Conservation (phyloP, 1,140 invertebrate species). For the Achroia grisella region DNA sequence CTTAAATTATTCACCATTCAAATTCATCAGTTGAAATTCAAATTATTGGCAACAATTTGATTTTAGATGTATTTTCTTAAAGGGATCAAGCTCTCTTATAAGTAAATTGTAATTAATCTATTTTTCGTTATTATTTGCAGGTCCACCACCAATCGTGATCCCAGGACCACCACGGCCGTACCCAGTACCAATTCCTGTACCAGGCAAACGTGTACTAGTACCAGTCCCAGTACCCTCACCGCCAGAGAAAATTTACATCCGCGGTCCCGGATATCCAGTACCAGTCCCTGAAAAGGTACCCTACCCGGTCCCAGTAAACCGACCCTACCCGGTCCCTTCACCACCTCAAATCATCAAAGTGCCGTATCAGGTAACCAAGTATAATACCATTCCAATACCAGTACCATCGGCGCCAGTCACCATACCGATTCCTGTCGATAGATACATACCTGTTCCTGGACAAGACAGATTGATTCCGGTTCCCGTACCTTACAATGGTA, state of each 20-base stretch:
- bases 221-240: conserved; percentile 46
- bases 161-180: conserved; percentile 46
- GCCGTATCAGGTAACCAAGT: conserved; percentile 24
- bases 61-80: no score
- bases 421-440: conserved; percentile 26
- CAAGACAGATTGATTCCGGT: conserved; percentile 21
- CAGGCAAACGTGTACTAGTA: conserved; percentile 37
- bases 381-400: conserved; percentile 28
- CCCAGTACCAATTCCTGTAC: conserved; percentile 47
- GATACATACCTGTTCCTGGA: conserved; percentile 20
- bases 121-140: conserved; percentile 19
- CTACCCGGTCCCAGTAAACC: conserved; percentile 26
- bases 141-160: conserved; percentile 37
- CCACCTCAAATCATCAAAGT: conserved; percentile 29
- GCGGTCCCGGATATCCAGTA: conserved; percentile 33
- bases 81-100: no score
- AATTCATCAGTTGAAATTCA: no score
- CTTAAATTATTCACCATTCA: no score
- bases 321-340: conserved; percentile 37
- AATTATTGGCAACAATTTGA: no score
- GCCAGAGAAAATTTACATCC: conserved; percentile 42
- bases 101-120: no score
- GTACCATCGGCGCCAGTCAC: conserved; percentile 30
- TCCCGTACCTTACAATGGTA: conserved; percentile 9
- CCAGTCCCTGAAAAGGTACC: conserved; percentile 29